Percentiles rank a stretch among this genome's conserved stretches.
phyloP scores from a whole-genome alignment of 2,113 vertebrate genomes.

The Poeciliopsis turrubarensis region DNA sequence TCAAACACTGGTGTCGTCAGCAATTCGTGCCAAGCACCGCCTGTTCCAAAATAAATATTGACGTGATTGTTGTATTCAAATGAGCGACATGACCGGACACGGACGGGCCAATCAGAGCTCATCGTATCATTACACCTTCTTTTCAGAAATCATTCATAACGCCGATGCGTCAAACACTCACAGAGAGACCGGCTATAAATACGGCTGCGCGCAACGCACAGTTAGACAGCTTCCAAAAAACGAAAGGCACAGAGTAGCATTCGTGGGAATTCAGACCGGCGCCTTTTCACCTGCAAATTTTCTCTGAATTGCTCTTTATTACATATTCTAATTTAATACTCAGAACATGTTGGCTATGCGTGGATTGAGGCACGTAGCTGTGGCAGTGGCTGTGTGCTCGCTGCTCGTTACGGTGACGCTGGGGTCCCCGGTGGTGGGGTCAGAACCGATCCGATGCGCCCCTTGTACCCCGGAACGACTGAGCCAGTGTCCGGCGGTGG shows the following conservation, averaged over 20 bases:
- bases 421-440: conserved; percentile 57
- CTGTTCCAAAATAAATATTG: conserved; percentile 79
- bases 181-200: conserved; percentile 79
- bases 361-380: conserved; percentile 69
- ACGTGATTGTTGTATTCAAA: conserved; percentile 78
- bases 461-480: conserved; percentile 85
- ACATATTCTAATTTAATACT: conserved; percentile 40
- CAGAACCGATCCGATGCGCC: conserved; percentile 85
- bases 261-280: conserved; percentile 23
- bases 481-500: conserved; percentile 84
- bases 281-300: conserved; percentile 31
- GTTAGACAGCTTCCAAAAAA: conserved; percentile 74
- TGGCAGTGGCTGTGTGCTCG: conserved; percentile 69
- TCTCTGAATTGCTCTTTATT: conserved; percentile 34
- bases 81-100: conserved; percentile 65
- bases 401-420: conserved; percentile 60
- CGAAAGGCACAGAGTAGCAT: conserved; percentile 54
- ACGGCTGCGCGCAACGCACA: conserved; percentile 71
- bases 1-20: conserved; percentile 65
- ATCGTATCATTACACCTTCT: conserved; percentile 80
- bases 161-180: conserved; percentile 82
- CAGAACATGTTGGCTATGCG: conserved; percentile 57
- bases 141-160: conserved; percentile 85
- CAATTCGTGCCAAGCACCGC: conserved; percentile 56
- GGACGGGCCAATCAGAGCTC: conserved; percentile 75